phyloP scores from a whole-genome alignment of 1,140 invertebrate species.

The Drosophila auraria region DNA sequence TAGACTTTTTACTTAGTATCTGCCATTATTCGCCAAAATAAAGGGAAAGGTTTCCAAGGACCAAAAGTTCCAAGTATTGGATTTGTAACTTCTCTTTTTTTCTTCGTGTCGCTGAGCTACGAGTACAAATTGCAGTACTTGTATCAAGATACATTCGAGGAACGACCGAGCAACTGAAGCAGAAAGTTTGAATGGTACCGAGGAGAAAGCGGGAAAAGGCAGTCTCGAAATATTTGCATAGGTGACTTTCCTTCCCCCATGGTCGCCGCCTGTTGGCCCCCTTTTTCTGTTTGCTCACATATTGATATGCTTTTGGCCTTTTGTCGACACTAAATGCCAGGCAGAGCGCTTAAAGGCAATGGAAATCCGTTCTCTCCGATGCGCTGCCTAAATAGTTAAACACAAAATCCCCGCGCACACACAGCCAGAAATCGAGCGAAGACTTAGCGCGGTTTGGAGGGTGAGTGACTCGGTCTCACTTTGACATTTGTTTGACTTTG shows the following conservation, averaged over 20 bases:
- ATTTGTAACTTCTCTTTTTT: background rate
- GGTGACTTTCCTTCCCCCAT: constrained; percentile 30
- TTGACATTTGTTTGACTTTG: constrained; percentile 59
- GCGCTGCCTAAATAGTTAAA: constrained; percentile 54
- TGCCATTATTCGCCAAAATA: background rate
- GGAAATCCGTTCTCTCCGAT: constrained; percentile 24
- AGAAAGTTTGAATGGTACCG: constrained; percentile 28
- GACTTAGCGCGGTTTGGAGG: background rate
- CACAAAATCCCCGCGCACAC: constrained; percentile 22
- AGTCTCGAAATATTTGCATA: constrained; percentile 65
- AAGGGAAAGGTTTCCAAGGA: background rate
- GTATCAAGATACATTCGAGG: constrained; percentile 76
- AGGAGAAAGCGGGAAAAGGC: constrained; percentile 8
- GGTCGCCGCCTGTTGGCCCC: background rate
- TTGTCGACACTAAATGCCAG: constrained; percentile 55
- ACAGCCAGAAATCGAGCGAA: constrained; percentile 27
- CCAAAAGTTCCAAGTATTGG: background rate
- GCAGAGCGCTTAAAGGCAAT: constrained; percentile 34
- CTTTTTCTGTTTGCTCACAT: constrained; percentile 38
- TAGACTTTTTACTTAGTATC: background rate
- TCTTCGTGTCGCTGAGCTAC: constrained; percentile 32
- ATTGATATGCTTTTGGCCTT: constrained; percentile 61
- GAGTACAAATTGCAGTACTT: constrained; percentile 79
- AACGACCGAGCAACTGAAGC: constrained; percentile 58
- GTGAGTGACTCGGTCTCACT: constrained; percentile 17